Conservation (phyloP, 2,888 invertebrate genomes). For the Eilema sororculum region DNA sequence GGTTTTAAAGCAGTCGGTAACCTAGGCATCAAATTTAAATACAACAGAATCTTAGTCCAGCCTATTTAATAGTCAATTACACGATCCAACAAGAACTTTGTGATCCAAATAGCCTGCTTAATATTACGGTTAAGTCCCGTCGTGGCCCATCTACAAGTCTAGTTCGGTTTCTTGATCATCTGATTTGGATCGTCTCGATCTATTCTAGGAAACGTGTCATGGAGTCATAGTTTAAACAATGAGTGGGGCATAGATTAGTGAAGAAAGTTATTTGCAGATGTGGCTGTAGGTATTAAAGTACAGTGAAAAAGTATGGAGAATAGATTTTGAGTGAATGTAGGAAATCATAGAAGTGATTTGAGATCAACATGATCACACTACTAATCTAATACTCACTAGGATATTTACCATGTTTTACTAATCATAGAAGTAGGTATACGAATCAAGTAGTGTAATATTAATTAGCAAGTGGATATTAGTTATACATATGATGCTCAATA, state of each 20-base stretch:
- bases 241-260: constrained; percentile 64
- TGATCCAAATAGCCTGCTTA: constrained; percentile 75
- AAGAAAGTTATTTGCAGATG: constrained; percentile 18
- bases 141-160: constrained; percentile 74
- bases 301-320: not conserved
- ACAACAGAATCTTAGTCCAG: constrained; percentile 49
- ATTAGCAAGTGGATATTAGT: too few species aligned
- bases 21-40: constrained; percentile 30
- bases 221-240: constrained; percentile 81
- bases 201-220: constrained; percentile 81
- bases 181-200: constrained; percentile 82
- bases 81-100: constrained; percentile 52
- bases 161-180: constrained; percentile 77
- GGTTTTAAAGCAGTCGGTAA: not conserved
- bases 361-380: too few species aligned
- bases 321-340: not conserved
- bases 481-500: too few species aligned
- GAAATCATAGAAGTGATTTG: too few species aligned
- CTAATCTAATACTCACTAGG: too few species aligned
- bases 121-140: constrained; percentile 65
- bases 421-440: too few species aligned
- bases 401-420: too few species aligned
- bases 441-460: not conserved
- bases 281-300: constrained; percentile 16
- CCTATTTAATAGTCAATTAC: constrained; percentile 55